These are phyloP conservation scores for Drosophila simulans DNA, from an alignment of 1,140 invertebrate genomes.

Conservation along the genomic window DNA sequence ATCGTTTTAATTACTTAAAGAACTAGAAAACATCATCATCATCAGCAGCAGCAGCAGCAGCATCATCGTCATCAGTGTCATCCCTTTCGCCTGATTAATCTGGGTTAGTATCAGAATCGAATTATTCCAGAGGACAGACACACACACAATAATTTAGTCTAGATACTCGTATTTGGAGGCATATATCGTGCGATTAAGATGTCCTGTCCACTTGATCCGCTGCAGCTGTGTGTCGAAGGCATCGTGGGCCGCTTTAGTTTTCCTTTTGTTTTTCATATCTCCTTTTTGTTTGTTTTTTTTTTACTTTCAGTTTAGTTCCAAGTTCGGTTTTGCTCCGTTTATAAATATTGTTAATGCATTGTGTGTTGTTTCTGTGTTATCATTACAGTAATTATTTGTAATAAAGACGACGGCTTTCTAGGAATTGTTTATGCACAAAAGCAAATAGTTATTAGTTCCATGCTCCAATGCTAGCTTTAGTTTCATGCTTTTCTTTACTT, in stretches of 20 bases:
- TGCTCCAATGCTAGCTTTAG: slow-evolving; percentile 46
- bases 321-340: slow-evolving; percentile 49
- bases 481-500: slow-evolving; percentile 15
- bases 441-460: slow-evolving; percentile 68
- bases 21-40: slow-evolving; percentile 75
- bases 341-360: slow-evolving; percentile 48
- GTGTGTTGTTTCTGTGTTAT: slow-evolving; percentile 36
- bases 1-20: slow-evolving; percentile 70
- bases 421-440: slow-evolving; percentile 76
- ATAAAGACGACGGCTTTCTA: slow-evolving; percentile 81
- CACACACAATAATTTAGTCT: slow-evolving; percentile 5
- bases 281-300: slow-evolving; percentile 18
- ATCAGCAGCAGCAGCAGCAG: slow-evolving; percentile 22
- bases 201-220: not conserved
- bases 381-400: slow-evolving; percentile 65
- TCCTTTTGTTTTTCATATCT: slow-evolving; percentile 3
- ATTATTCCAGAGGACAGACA: slow-evolving; percentile 1
- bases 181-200: slow-evolving; percentile 1
- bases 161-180: slow-evolving; percentile 11
- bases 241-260: slow-evolving; percentile 18
- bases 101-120: slow-evolving; percentile 4
- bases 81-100: not conserved
- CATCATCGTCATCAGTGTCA: slow-evolving; percentile 5
- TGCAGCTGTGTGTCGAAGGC: slow-evolving; percentile 21
- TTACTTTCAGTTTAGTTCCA: slow-evolving; percentile 48